Evolutionary conservation across 2,888 invertebrate genomes (phyloP), one percentile per base, ranked within the genome.

Genomic region (Trichogramma evanescens): DNA sequence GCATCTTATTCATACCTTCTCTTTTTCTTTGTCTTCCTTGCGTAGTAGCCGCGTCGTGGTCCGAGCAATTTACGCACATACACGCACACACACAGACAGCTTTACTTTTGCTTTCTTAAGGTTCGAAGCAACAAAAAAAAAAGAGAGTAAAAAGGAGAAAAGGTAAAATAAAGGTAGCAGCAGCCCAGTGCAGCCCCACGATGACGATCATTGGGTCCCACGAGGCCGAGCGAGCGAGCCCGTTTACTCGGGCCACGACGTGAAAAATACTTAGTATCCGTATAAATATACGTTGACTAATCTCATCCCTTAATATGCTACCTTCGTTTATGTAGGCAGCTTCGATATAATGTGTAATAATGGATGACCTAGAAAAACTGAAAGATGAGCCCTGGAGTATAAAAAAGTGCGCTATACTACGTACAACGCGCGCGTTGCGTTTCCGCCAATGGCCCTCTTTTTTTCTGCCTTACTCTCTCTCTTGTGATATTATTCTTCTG

Each of bases 141-240:
- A 26, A 5, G 9, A 46, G 46, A n/a, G 5, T 1, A 46, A 46
- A 46, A 2, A 46, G 6, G 10, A 46, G 10, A 46, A n/a, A 46
- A 8, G 46, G 5, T 10, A 13, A n/a, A 10, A 13, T 13, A 10
- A 13, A 13, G 48, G 10, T 13, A 26, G 26, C 26, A 26, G 26
- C 26, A 26, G 26, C 26, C 26, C 26, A 26, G 26, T 26, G 26
- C 26, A 26, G 26, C 26, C 26, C 26, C 26, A 26, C 26, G 26
- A 26, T 64, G 69, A 71, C 65, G 70, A 69, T 67, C 67, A 67
- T 66, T 66, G 65, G 61, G 65, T 59, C 52, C n/a, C 54, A 45
- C 45, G 51, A n/a, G 44, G 13, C 50, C 56, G 52, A 9, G 52
- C 26, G 13, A 13, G 13, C 13, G 26, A 26, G 26, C 26, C 26